Evolutionary conservation across 2,113 vertebrate species (phyloP).

Genomic region (Xenopus laevis): DNA sequence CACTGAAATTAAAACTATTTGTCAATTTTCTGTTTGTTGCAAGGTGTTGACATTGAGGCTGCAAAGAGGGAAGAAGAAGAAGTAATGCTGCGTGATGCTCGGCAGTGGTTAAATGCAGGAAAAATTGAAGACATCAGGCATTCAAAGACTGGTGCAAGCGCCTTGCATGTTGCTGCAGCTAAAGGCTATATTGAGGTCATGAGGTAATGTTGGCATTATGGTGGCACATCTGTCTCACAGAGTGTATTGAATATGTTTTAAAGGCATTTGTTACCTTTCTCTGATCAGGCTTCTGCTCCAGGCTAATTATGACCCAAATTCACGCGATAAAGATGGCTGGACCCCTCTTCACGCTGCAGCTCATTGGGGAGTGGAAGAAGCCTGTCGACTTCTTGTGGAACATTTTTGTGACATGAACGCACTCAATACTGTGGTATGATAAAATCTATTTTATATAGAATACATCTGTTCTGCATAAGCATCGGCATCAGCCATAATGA

Average conservation of each 20-base stretch:
- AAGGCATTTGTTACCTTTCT: background rate
- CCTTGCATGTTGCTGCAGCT: conserved; percentile 84
- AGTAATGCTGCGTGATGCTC: conserved; percentile 74
- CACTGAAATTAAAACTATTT: no score
- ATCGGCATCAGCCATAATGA: no score
- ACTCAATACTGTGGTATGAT: conserved; percentile 75
- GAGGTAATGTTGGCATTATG: conserved; percentile 61
- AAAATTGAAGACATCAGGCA: conserved; percentile 66
- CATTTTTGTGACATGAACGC: conserved; percentile 85
- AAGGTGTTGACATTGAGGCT: conserved; percentile 80
- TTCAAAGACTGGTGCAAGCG: conserved; percentile 77
- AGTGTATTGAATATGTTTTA: background rate
- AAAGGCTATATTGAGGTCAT: conserved; percentile 89
- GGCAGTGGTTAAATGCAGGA: conserved; percentile 74
- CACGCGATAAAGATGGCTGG: conserved; percentile 82
- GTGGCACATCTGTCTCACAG: no score
- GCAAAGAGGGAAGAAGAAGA: conserved; percentile 82
- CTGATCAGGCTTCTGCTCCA: conserved; percentile 76
- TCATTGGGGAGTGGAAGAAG: conserved; percentile 86
- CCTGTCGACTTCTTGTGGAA: conserved; percentile 77
- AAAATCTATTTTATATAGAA: background rate
- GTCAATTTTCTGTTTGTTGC: no score
- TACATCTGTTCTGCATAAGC: no score
- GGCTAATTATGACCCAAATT: conserved; percentile 78
- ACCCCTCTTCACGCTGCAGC: conserved; percentile 83